Evolutionary conservation across 2,888 invertebrate species (phyloP).

Genomic region (Scelioninae gen. 2): DNA sequence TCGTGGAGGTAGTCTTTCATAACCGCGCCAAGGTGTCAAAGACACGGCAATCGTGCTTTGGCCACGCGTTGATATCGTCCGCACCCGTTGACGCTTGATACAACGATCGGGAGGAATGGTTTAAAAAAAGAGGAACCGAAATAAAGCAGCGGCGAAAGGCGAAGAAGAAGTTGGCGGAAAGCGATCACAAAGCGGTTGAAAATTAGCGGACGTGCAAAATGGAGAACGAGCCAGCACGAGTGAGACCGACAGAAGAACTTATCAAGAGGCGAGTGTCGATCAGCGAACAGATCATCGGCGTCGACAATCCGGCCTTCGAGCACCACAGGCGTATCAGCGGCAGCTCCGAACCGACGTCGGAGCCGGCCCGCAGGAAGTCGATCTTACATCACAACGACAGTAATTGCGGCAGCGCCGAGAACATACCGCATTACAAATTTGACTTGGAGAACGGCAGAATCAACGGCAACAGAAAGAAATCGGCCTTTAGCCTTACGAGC

Average conservation of each 20-base stretch:
- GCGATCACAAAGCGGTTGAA: too few species aligned
- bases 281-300: conserved; percentile 71
- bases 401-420: conserved; percentile 71
- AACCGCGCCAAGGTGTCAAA: conserved; percentile 61
- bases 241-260: conserved; percentile 62
- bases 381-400: conserved; percentile 69
- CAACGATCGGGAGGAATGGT: neutral
- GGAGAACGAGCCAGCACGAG: conserved; percentile 63
- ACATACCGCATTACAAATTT: conserved; percentile 71
- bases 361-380: conserved; percentile 69
- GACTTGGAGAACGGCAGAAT: conserved; percentile 71
- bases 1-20: conserved; percentile 53
- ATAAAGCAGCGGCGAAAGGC: neutral
- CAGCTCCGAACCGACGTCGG: conserved; percentile 69
- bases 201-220: conserved; percentile 53
- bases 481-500: conserved; percentile 72
- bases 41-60: conserved; percentile 59
- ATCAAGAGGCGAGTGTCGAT: conserved; percentile 71
- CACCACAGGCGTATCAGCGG: conserved; percentile 70
- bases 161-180: conserved; percentile 8
- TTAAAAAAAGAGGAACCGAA: conserved; percentile 1
- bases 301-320: conserved; percentile 72
- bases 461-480: conserved; percentile 70
- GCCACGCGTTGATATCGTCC: conserved; percentile 47
- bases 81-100: conserved; percentile 43